Percentiles rank a stretch among this genome's conserved stretches.
Conservation (phyloP, 2,888 invertebrate species). For the Campaea margaritaria region DNA sequence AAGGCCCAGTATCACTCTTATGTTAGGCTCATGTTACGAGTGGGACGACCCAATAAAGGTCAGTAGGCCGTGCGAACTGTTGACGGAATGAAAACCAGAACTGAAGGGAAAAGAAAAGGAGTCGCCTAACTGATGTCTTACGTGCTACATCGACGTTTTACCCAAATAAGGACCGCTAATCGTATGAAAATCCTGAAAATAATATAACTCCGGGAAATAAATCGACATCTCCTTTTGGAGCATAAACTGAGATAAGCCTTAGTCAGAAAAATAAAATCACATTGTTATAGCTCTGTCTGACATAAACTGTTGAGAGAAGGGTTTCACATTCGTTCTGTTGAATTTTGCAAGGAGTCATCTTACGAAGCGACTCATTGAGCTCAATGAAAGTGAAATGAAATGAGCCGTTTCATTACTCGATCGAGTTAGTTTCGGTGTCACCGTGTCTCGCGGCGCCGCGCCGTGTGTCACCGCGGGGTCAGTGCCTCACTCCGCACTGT, state of each 20-base stretch:
- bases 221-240: neutral
- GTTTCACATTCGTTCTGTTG: neutral
- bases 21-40: neutral
- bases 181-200: neutral
- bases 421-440: slow-evolving; percentile 12
- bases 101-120: no score
- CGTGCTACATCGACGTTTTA: no score
- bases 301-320: neutral
- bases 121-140: no score
- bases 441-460: slow-evolving; percentile 1
- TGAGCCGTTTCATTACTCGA: slow-evolving; percentile 11
- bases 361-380: slow-evolving; percentile 1
- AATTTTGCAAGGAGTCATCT: slow-evolving; percentile 7
- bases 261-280: slow-evolving; percentile 4
- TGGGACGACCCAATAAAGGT: neutral
- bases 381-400: slow-evolving; percentile 25
- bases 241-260: neutral
- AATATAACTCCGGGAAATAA: no score
- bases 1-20: neutral
- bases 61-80: neutral
- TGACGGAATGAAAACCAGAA: neutral
- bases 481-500: slow-evolving; percentile 1
- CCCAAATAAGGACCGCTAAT: no score
- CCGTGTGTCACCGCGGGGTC: slow-evolving; percentile 13
- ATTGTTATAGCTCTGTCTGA: neutral